A percentile compares a stretch with the other conserved stretches of the same genome.
Conservation (phyloP, 2,888 invertebrate genomes). For the Agonum fuliginosum region DNA sequence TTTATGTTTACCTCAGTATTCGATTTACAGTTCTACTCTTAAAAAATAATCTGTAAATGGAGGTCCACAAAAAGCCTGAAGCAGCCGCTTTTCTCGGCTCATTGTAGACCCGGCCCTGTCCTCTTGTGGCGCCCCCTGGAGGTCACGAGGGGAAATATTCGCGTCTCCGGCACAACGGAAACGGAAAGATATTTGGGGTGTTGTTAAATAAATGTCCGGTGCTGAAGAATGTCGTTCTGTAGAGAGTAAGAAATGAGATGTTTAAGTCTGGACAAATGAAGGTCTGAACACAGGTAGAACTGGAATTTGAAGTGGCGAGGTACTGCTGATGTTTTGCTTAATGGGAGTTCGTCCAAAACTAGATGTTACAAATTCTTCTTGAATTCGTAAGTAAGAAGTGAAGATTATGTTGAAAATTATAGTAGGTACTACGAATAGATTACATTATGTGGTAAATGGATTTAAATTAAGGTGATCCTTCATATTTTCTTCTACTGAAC, state of each 20-base stretch:
- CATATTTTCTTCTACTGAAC: too few species aligned
- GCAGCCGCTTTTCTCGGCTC: too few species aligned
- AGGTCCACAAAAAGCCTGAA: too few species aligned
- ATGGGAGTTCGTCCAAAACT: constrained; percentile 2
- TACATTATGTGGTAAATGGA: too few species aligned
- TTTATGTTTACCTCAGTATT: too few species aligned
- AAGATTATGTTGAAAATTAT: too few species aligned
- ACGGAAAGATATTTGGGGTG: constrained; percentile 24
- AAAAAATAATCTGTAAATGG: too few species aligned
- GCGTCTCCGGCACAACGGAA: constrained; percentile 4
- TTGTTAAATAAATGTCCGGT: constrained; percentile 36
- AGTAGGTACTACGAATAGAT: too few species aligned
- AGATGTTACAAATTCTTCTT: neutral
- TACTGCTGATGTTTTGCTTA: too few species aligned
- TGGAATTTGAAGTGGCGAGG: constrained; percentile 3
- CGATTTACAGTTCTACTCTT: too few species aligned
- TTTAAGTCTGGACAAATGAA: constrained; percentile 25
- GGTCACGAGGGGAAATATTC: constrained; percentile 27
- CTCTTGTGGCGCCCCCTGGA: too few species aligned
- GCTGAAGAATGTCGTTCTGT: constrained; percentile 8
- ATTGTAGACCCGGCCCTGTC: neutral
- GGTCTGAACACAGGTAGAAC: neutral
- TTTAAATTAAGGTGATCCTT: too few species aligned
- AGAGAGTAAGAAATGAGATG: constrained; percentile 21
- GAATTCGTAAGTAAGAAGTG: neutral